phyloP scores from a whole-genome alignment of 2,888 invertebrate species.

The Spilosoma lubricipeda region DNA sequence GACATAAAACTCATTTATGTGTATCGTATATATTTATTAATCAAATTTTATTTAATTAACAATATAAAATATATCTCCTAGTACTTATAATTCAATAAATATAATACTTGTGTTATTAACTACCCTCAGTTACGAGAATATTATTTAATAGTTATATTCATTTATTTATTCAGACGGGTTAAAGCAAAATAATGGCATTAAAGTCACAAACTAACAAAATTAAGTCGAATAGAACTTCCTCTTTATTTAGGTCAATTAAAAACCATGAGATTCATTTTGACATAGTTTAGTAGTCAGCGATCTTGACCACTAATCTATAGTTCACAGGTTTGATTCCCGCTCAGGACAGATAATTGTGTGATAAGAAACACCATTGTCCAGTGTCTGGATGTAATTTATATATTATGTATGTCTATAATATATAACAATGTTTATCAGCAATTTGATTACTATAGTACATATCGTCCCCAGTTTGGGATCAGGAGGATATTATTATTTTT shows the following conservation, averaged over 20 bases:
- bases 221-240: not conserved
- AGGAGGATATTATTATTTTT: no score
- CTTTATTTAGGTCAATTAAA: no score
- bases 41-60: not conserved
- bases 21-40: not conserved
- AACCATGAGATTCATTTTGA: not conserved
- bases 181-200: not conserved
- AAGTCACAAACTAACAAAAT: no score
- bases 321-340: not conserved
- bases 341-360: not conserved
- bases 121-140: not conserved
- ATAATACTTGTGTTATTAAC: slow-evolving; percentile 6
- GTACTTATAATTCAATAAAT: slow-evolving; percentile 5
- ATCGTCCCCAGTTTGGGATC: no score
- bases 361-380: not conserved
- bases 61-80: not conserved
- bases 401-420: no score
- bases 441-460: no score
- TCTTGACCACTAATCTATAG: not conserved
- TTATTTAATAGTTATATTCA: not conserved
- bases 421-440: no score
- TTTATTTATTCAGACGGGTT: not conserved
- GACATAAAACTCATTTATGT: not conserved
- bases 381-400: no score
- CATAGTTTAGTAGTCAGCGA: not conserved